Conservation (phyloP, 2,888 invertebrate species). For the Drosophila mayaguana region DNA sequence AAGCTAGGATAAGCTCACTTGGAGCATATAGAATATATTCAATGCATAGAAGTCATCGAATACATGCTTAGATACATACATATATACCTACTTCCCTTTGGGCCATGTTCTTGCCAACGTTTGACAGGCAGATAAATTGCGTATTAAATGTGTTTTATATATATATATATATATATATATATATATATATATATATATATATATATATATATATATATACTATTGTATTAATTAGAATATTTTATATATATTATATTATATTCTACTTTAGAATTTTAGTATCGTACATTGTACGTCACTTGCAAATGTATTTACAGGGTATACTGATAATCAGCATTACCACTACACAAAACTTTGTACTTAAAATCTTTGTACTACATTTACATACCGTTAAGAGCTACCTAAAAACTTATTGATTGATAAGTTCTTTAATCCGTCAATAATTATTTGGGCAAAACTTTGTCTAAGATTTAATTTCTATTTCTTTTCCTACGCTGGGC, state of each 20-base stretch:
- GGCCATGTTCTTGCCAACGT: not conserved
- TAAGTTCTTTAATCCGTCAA: not conserved
- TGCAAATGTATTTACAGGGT: no score
- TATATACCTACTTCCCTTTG: not conserved
- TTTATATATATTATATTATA: no score
- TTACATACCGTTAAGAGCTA: not conserved
- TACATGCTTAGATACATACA: not conserved
- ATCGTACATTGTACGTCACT: not conserved
- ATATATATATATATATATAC: no score
- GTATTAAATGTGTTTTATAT: no score
- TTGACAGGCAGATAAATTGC: slow-evolving; percentile 4
- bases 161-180: no score
- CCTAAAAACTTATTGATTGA: not conserved
- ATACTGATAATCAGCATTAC: no score
- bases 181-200: no score
- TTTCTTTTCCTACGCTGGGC: not conserved
- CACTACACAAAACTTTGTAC: no score
- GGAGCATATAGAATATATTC: not conserved
- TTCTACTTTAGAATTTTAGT: not conserved
- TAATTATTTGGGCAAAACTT: slow-evolving; percentile 11
- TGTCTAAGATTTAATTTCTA: not conserved
- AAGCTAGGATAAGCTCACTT: not conserved
- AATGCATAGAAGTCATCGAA: not conserved
- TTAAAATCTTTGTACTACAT: not conserved
- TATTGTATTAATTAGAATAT: not conserved